Evolutionary conservation across 2,888 invertebrate genomes (phyloP).

Genomic region (Drosophila peninsularis): DNA sequence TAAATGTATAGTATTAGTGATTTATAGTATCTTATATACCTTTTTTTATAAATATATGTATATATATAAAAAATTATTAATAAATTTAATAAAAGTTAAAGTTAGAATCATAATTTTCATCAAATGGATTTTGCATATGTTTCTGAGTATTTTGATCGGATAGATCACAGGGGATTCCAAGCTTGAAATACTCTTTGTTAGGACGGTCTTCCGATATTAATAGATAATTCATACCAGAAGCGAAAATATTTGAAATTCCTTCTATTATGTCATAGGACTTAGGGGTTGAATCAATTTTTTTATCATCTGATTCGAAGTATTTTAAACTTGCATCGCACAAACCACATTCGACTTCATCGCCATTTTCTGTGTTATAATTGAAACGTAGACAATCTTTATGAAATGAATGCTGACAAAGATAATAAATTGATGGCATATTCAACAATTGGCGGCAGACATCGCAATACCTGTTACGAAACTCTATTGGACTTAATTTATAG

Average conservation of each 20-base stretch:
- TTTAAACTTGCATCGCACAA: constrained; percentile 29
- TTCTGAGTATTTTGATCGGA: not conserved
- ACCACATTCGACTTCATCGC: constrained; percentile 14
- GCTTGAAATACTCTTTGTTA: not conserved
- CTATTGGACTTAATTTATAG: constrained; percentile 64
- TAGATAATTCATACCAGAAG: constrained; percentile 23
- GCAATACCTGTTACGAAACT: constrained; percentile 71
- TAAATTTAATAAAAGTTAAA: constrained; percentile 21
- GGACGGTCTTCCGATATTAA: not conserved
- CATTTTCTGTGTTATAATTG: constrained; percentile 25
- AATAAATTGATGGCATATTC: constrained; percentile 60
- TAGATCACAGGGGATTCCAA: not conserved
- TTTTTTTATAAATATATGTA: not conserved
- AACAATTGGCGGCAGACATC: constrained; percentile 64
- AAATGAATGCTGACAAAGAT: constrained; percentile 74
- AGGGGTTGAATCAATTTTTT: not conserved
- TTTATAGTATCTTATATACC: not conserved
- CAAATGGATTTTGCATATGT: constrained; percentile 28
- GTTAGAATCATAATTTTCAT: constrained; percentile 36
- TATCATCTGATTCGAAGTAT: not conserved
- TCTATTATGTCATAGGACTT: constrained; percentile 21
- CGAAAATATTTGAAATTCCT: constrained; percentile 28
- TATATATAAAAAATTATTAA: not conserved
- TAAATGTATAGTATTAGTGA: not conserved
- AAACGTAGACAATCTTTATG: constrained; percentile 65